Conservation (phyloP, 2,888 invertebrate species). For the Drosophila stalkeri region DNA sequence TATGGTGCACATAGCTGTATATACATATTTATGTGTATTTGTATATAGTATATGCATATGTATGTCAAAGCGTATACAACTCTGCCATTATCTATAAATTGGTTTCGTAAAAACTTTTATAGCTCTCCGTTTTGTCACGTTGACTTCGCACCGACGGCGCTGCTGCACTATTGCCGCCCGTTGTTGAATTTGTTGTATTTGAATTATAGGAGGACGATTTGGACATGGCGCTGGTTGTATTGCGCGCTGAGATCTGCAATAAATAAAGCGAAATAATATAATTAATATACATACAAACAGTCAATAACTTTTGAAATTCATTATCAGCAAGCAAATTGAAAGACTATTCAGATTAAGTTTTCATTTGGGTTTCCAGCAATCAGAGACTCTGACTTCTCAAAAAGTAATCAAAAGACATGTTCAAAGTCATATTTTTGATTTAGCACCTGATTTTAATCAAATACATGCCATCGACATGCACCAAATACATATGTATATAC, state of each 20-base stretch:
- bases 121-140: constrained; percentile 81
- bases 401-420: constrained; percentile 53
- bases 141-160: constrained; percentile 63
- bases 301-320: not conserved
- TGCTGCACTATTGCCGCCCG: constrained; percentile 27
- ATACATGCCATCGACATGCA: constrained; percentile 31
- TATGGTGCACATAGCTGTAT: constrained; percentile 16
- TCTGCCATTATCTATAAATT: constrained; percentile 78
- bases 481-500: constrained; percentile 11
- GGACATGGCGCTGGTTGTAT: constrained; percentile 40
- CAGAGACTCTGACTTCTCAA: constrained; percentile 23
- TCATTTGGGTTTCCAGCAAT: constrained; percentile 36
- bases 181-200: constrained; percentile 19
- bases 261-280: not conserved
- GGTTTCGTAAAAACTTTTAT: constrained; percentile 84
- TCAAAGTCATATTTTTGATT: constrained; percentile 50
- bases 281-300: not conserved
- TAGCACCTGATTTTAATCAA: constrained; percentile 65
- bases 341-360: constrained; percentile 26
- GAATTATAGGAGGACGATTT: constrained; percentile 44
- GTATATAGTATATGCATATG: constrained; percentile 33
- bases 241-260: constrained; percentile 74
- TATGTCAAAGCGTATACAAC: constrained; percentile 23
- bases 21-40: constrained; percentile 13
- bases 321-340: constrained; percentile 13